Percentiles rank a stretch among this genome's conserved stretches.
Conservation (phyloP, 2,113 vertebrate species). For the Speoplatyrhinus poulsoni region DNA sequence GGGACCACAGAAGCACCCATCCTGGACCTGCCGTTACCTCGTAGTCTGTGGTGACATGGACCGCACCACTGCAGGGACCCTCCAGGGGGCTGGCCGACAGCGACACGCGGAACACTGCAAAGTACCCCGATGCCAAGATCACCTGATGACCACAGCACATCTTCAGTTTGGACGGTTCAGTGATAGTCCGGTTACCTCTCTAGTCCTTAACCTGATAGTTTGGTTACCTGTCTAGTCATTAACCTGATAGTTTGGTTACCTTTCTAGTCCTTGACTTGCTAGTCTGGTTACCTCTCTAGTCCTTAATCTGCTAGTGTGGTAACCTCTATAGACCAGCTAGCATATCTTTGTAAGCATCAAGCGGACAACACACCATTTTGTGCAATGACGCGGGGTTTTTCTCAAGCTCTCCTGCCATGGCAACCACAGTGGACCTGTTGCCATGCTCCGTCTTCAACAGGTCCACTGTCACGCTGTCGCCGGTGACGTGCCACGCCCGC, state of each 20-base stretch:
- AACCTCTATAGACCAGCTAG: no score
- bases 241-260: no score
- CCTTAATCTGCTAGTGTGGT: no score
- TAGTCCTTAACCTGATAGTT: no score
- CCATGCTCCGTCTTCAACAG: conserved; percentile 83
- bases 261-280: no score
- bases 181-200: no score
- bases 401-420: conserved; percentile 77
- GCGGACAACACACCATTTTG: conserved; percentile 75
- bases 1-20: neutral
- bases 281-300: no score
- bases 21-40: conserved; percentile 75
- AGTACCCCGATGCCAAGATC: conserved; percentile 84
- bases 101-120: conserved; percentile 85
- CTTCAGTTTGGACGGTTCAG: neutral
- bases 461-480: conserved; percentile 86
- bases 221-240: no score
- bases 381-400: conserved; percentile 77
- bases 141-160: conserved; percentile 71
- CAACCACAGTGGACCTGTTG: conserved; percentile 80
- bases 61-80: conserved; percentile 85
- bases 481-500: conserved; percentile 89
- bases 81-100: conserved; percentile 84
- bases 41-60: conserved; percentile 89
- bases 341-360: no score